Evolutionary conservation across 2,113 vertebrate species (phyloP).

Genomic region (Myiagra hebetior): DNA sequence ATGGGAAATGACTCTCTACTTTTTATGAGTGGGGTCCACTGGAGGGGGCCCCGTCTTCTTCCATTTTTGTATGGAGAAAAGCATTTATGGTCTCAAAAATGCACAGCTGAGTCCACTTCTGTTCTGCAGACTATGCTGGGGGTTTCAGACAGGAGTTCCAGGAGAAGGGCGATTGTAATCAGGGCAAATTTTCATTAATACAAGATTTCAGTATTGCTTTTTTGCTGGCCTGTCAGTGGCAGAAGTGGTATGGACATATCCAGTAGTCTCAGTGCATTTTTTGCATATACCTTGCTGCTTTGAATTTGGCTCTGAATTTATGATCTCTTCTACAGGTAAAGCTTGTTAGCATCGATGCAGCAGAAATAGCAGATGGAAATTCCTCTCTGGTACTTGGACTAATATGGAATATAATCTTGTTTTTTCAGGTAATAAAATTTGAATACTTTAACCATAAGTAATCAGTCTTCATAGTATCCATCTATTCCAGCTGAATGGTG

Average conservation of each 20-base stretch:
- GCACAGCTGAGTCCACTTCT: neutral
- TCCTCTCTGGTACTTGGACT: conserved; percentile 91
- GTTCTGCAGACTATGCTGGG: neutral
- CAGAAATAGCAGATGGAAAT: conserved; percentile 93
- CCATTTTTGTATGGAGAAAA: neutral
- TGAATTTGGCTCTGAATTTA: neutral
- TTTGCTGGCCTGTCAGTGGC: neutral
- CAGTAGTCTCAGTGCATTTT: neutral
- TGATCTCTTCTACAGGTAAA: conserved; percentile 80
- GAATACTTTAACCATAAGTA: neutral
- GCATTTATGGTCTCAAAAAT: neutral
- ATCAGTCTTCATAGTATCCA: neutral
- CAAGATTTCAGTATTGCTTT: neutral
- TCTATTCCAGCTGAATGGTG: neutral
- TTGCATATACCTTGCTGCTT: neutral
- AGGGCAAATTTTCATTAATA: neutral
- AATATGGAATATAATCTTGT: conserved; percentile 98
- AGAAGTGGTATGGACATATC: neutral
- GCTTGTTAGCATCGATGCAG: conserved; percentile 92
- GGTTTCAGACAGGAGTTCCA: neutral
- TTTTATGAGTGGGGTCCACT: neutral
- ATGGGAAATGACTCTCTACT: neutral
- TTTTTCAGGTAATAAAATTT: conserved; percentile 87
- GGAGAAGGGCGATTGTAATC: neutral
- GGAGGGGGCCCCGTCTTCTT: neutral